Percentiles rank a stretch among this genome's conserved stretches.
Evolutionary conservation across 2,888 invertebrate species (phyloP).

Genomic region (Dioctria rufipes): DNA sequence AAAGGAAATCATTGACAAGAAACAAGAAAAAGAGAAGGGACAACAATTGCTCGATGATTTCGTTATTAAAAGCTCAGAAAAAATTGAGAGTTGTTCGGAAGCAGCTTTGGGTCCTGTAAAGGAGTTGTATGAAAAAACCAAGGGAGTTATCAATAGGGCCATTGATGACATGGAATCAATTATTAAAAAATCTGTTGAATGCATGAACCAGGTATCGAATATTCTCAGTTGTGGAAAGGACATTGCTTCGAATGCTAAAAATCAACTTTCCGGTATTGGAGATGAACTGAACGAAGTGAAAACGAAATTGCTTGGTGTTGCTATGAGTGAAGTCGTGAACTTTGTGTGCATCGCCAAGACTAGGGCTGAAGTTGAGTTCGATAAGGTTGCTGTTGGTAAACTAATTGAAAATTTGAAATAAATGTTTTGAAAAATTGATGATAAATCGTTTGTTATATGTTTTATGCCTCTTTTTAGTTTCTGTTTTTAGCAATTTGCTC

Average conservation of each 20-base stretch:
- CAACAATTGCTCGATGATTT: slow-evolving; percentile 26
- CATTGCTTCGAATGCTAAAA: not conserved
- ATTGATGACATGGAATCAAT: slow-evolving; percentile 6
- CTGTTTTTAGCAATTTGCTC: too few species aligned
- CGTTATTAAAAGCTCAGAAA: slow-evolving; percentile 21
- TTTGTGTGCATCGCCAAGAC: slow-evolving; percentile 25
- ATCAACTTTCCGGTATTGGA: not conserved
- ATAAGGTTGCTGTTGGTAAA: not conserved
- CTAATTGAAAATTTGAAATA: slow-evolving; percentile 11
- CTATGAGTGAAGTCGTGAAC: slow-evolving; percentile 18
- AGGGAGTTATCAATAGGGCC: not conserved
- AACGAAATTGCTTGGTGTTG: slow-evolving; percentile 30
- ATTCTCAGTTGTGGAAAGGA: slow-evolving; percentile 3
- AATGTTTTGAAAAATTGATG: not conserved
- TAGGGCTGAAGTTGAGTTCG: slow-evolving; percentile 20
- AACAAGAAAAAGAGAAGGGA: slow-evolving; percentile 27
- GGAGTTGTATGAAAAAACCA: slow-evolving; percentile 24
- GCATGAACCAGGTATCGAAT: slow-evolving; percentile 7
- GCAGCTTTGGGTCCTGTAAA: slow-evolving; percentile 15
- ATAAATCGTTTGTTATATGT: too few species aligned
- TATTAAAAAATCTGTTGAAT: not conserved
- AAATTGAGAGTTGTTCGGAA: slow-evolving; percentile 29
- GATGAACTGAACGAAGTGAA: slow-evolving; percentile 9
- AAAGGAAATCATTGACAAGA: slow-evolving; percentile 13
- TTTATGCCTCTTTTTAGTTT: too few species aligned